These are phyloP conservation scores for Sarcophaga caerulescens DNA, from an alignment of 2,888 invertebrate genomes.

Conservation along the genomic window DNA sequence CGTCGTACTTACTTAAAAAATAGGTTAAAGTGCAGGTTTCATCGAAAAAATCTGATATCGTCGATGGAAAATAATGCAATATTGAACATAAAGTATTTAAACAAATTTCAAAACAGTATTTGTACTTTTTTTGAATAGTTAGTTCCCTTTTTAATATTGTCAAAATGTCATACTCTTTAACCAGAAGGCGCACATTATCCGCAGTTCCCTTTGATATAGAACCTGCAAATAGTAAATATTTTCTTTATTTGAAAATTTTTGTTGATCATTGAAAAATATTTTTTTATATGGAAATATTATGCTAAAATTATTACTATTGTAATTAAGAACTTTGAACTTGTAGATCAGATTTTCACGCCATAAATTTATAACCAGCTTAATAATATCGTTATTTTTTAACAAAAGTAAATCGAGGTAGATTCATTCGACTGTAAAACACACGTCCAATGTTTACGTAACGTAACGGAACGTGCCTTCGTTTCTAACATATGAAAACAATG, in stretches of 20 bases:
- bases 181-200: neutral
- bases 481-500: too few relatives aligned
- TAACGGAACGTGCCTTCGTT: too few relatives aligned
- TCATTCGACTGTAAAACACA: too few relatives aligned
- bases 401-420: too few relatives aligned
- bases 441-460: too few relatives aligned
- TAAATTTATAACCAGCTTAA: too few relatives aligned
- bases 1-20: constrained; percentile 12
- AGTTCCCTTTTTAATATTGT: constrained; percentile 2
- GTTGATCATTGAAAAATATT: neutral
- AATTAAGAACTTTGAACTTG: too few relatives aligned
- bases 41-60: constrained; percentile 14
- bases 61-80: constrained; percentile 2
- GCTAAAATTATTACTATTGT: too few relatives aligned
- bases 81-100: constrained; percentile 25
- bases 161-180: constrained; percentile 2
- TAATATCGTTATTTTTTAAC: too few relatives aligned
- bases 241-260: neutral
- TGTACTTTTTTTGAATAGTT: constrained; percentile 11
- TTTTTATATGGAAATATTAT: neutral
- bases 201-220: constrained; percentile 1
- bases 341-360: too few relatives aligned
- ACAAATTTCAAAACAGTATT: constrained; percentile 18
- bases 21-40: constrained; percentile 11
- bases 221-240: constrained; percentile 11